Evolutionary conservation across 2,797 vertebrate species (phyloP), one percentile per base, ranked within the genome.

Genomic region (Acipenser ruthenus): DNA sequence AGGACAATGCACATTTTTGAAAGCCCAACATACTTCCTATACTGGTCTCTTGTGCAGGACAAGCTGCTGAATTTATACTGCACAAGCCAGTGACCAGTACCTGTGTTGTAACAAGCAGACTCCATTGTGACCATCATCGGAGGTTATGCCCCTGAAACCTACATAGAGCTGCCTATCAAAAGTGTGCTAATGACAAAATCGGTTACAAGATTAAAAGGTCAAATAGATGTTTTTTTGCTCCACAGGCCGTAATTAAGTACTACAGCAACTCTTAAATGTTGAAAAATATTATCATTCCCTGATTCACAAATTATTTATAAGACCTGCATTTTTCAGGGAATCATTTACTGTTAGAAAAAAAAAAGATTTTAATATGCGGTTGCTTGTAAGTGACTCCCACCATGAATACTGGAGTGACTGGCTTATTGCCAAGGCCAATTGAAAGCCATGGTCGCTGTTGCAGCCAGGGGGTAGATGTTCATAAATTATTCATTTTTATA

Each of bases 401-500:
- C 73, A 75, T 73, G 73, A 69, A 65, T 23, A 69, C 83, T 74
- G 79, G 83, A 82, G 86, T 81, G 82, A 87, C 83, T 88, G 87
- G 87, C 83, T 66, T 72, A 69, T 79, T 87, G 88, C 88, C 88
- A 89, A 87, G 86, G 85, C 88, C 88, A 90, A 88, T 88, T 87
- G 87, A 87, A 84, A 87, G 79, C 77, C 79, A 74, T 80, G 71
- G 66, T 71, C 82, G 79, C 53, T 55, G 53, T 55, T 6, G 78
- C 79, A 84, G 85, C 82, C 79, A 75, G 83, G 80, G 85, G 87
- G 82, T 84, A 84, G 81, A 84, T 74, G 79, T 81, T 89, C 82
- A 88, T 91, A 88, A 84, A 85, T 90, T 88, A 90, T 90, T 91
- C 85, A 89, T 87, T 74, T 80, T 84, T 83, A 84, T 84, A 85